Evolutionary conservation across 2,888 invertebrate species (phyloP).

Genomic region (Lepas anatifera): DNA sequence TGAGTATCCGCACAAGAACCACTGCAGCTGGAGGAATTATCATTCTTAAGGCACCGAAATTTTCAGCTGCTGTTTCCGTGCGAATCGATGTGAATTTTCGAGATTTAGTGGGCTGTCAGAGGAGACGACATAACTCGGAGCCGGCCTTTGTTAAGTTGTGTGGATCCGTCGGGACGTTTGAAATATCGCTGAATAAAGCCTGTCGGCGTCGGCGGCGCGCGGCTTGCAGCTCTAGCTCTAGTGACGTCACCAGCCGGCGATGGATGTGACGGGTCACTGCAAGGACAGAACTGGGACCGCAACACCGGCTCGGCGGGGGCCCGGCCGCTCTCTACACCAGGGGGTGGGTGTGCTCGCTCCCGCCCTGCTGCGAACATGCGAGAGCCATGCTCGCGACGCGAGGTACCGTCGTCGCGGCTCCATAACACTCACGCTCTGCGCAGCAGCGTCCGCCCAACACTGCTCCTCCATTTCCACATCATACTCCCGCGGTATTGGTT

Average conservation of each 20-base stretch:
- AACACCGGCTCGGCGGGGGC: too few species aligned
- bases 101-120: slow-evolving; percentile 1
- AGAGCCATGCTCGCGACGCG: not conserved
- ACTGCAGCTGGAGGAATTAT: too few species aligned
- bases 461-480: too few species aligned
- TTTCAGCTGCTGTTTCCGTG: not conserved
- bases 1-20: too few species aligned
- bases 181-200: slow-evolving; percentile 1
- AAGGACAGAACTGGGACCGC: too few species aligned
- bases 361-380: not conserved
- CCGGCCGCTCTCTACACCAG: too few species aligned
- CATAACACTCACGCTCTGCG: too few species aligned
- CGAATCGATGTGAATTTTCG: not conserved
- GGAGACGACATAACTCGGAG: not conserved
- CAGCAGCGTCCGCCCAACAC: too few species aligned
- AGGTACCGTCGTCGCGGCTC: not conserved
- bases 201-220: not conserved
- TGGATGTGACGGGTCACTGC: not conserved
- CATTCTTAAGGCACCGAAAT: not conserved
- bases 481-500: too few species aligned
- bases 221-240: not conserved
- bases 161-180: slow-evolving; percentile 5
- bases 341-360: too few species aligned
- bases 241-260: not conserved
- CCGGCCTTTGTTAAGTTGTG: not conserved